Evolutionary conservation across 2,113 vertebrate genomes (phyloP).

Genomic region (Mungos mungo): DNA sequence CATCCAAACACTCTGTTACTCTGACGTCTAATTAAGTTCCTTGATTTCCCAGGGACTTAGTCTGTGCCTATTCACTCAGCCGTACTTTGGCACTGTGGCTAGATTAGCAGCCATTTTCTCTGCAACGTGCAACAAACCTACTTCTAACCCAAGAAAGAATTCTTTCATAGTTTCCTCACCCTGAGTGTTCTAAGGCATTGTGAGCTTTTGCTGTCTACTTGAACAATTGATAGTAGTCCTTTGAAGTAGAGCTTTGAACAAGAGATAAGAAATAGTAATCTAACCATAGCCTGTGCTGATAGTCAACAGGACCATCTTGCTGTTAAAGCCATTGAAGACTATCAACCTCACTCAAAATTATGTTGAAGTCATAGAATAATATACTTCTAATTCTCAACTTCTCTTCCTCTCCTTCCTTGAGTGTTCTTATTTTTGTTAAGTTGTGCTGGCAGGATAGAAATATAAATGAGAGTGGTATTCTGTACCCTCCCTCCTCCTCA

Average conservation of each 20-base stretch:
- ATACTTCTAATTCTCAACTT: neutral
- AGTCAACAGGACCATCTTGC: slow-evolving; percentile 78
- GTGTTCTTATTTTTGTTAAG: neutral
- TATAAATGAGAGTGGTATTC: neutral
- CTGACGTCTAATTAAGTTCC: neutral
- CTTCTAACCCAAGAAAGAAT: slow-evolving; percentile 62
- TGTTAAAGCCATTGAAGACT: slow-evolving; percentile 71
- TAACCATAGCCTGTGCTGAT: slow-evolving; percentile 71
- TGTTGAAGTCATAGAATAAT: neutral
- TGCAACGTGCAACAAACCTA: neutral
- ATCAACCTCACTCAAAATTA: slow-evolving; percentile 60
- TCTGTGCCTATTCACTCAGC: neutral
- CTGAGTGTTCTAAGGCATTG: slow-evolving; percentile 71
- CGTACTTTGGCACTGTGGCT: neutral
- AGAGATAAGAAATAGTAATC: slow-evolving; percentile 85
- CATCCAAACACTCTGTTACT: neutral
- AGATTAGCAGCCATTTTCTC: slow-evolving; percentile 36
- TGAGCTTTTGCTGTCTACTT: slow-evolving; percentile 78
- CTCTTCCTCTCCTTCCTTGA: neutral
- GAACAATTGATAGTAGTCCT: slow-evolving; percentile 81
- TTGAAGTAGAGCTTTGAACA: slow-evolving; percentile 86
- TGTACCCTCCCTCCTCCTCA: neutral
- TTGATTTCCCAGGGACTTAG: neutral
- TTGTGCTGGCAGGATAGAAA: neutral
- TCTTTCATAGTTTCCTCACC: slow-evolving; percentile 49